Evolutionary conservation across 2,113 vertebrate genomes (phyloP), one percentile per base, ranked within the genome.

Genomic region (Antechinus stuartii): DNA sequence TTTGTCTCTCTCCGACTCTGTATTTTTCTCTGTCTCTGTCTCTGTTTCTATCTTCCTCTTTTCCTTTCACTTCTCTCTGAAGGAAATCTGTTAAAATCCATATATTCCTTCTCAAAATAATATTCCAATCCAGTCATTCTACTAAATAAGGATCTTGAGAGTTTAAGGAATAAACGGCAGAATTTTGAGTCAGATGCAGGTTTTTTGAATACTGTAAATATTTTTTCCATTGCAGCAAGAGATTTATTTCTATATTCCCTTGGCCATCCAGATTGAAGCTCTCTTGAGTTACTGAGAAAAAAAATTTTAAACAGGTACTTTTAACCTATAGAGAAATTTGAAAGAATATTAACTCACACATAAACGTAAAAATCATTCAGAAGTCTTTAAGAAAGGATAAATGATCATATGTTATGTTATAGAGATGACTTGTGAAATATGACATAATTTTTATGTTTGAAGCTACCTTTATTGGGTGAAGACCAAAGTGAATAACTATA

Each of bases 291-390:
- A 57, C 0, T 91, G 24, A 52, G 76, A 94, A 94, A 95, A 95
- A n/a, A 92, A 93, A 55, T 95, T 52, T 52, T 52, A 52, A 52
- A 52, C 30, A 53, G 42, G 47, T 54, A 56, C 89, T 12, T 42
- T 94, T 84, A 94, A 50, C 94, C 25, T n/a, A 92, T 94, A 61
- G 42, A 91, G 30, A 49, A 95, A 95, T 90, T 46, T 95, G 46
- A 90, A 47, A 27, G 89, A 93, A 93, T 14, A 22, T 91, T 42
- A 93, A 47, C 23, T 57, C 26, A 50, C 49, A 11, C 25, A 90
- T 89, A 84, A 90, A 91, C 54, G 92, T 90, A 95, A 93, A 92
- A 94, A 54, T 91, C 30, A 52, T 68, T 91, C 16, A 54, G 23
- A 92, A 92, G 10, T 93, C 89, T 61, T n/a, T 10, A 93, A 56